Base-by-base conservation (phyloP, 2,888 invertebrate species). In the Lacanobia oleracea region DNA sequence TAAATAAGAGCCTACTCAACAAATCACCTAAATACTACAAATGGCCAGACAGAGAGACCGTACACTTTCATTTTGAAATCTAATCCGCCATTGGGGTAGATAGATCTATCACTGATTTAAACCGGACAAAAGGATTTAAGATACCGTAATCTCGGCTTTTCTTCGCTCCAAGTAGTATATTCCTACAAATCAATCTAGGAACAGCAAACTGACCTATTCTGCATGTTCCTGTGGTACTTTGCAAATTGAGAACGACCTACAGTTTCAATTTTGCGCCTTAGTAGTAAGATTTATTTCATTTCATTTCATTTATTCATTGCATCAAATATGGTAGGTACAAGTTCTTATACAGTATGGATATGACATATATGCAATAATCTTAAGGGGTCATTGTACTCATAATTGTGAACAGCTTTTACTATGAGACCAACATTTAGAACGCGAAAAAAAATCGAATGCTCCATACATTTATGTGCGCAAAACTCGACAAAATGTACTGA, bases 81-180 rank as follows among this genome's bases (percentile, higher is more conserved):
- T 67, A 67, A 77, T 77, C 51, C 43, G 2, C 23, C 27, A 12
- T 14, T 0, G n/a, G 40, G 18, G 21, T 45, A 53, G 23, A 12
- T 73, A 72, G 51, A 65, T 68, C 57, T 45, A 60, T 60, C 60
- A 56, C 37, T 37, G 62, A 63, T 75, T 74, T 74, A 6, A 74
- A 37, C 12, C 27, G 63, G 43, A 80, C 66, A 80, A 67, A 79
- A 45, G 59, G 45, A 23, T 62, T 23, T 9, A 40, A 27, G 21
- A 18, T 23, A 21, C 2, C 14, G 62, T 63, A 80, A 77, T 74
- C 37, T 67, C 50, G 4, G 40, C 59, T 27, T 57, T 45, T 0
- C 9, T 8, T 9, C 2, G 8, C 5, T 18, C 1, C 4, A 33
- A 33, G 33, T 8, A 18, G 1, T 74, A 14, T 18, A 16, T 60